Evolutionary conservation across 1,140 invertebrate species (phyloP).

Genomic region (Zaprionus capensis): DNA sequence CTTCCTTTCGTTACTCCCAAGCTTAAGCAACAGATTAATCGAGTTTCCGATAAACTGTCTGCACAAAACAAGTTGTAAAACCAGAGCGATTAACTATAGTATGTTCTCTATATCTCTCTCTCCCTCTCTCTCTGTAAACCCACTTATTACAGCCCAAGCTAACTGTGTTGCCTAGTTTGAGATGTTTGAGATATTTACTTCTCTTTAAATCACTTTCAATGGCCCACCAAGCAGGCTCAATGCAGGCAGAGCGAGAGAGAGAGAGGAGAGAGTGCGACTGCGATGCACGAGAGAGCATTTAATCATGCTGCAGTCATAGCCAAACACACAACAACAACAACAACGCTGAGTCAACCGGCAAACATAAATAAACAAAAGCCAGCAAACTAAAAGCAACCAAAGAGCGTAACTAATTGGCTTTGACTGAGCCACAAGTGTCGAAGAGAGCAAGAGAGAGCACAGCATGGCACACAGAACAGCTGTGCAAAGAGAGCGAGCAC

Average conservation of each 20-base stretch:
- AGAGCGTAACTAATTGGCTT: slow-evolving; percentile 53
- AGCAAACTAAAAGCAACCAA: slow-evolving; percentile 21
- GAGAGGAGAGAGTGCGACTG: slow-evolving; percentile 7
- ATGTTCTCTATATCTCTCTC: too few species aligned
- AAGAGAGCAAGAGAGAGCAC: slow-evolving; percentile 15
- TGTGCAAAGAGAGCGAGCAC: slow-evolving; percentile 38
- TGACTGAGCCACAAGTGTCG: slow-evolving; percentile 45
- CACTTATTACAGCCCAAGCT: too few species aligned
- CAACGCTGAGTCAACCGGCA: slow-evolving; percentile 43
- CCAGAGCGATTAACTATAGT: too few species aligned
- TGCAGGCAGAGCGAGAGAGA: neutral
- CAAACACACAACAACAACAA: slow-evolving; percentile 23
- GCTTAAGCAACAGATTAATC: neutral
- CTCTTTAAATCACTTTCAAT: neutral
- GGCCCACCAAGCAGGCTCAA: neutral
- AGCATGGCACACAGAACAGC: too few species aligned
- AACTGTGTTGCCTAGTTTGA: too few species aligned
- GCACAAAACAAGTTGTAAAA: neutral
- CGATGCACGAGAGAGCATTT: neutral
- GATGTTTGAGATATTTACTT: neutral
- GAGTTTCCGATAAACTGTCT: neutral
- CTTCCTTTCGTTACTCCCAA: neutral
- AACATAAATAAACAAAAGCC: slow-evolving; percentile 27
- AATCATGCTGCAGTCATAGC: neutral
- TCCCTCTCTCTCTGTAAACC: too few species aligned